Evolutionary conservation across 2,888 invertebrate species (phyloP).

Genomic region (Perizoma flavofasciatum): DNA sequence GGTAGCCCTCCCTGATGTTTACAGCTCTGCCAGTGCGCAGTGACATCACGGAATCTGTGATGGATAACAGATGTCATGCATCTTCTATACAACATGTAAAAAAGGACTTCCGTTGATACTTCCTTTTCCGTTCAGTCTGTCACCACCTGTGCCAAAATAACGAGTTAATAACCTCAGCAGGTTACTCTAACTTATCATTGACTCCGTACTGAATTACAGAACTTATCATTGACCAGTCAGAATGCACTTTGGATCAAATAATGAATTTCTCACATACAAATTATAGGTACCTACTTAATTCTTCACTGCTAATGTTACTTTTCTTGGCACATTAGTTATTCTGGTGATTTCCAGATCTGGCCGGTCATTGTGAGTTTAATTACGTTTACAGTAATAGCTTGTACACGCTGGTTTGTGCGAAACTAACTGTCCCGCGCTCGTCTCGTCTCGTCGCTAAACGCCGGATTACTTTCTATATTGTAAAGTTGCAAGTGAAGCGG

Average conservation of each 20-base stretch:
- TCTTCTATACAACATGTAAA: too few relatives aligned
- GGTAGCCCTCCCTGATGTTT: too few relatives aligned
- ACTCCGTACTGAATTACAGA: too few relatives aligned
- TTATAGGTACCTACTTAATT: neutral
- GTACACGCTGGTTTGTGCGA: conserved; percentile 44
- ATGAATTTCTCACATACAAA: conserved; percentile 3
- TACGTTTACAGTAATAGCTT: conserved; percentile 43
- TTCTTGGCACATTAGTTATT: conserved; percentile 24
- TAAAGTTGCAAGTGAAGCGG: neutral
- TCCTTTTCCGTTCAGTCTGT: conserved; percentile 45
- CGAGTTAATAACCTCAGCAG: conserved; percentile 34
- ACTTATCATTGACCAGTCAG: conserved; percentile 32
- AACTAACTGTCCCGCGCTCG: conserved; percentile 19
- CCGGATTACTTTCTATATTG: too few relatives aligned
- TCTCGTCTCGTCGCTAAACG: neutral
- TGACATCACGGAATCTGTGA: too few relatives aligned
- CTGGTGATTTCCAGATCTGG: conserved; percentile 15
- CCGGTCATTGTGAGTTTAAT: conserved; percentile 28
- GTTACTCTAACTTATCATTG: too few relatives aligned
- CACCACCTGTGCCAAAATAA: conserved; percentile 66
- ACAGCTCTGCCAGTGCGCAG: too few relatives aligned
- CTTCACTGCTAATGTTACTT: conserved; percentile 23
- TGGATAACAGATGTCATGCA: too few relatives aligned
- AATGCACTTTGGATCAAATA: conserved; percentile 1
- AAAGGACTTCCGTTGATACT: neutral